Base-by-base conservation (phyloP, 1,140 invertebrate species). In the Stegodyphus mimosarum region DNA sequence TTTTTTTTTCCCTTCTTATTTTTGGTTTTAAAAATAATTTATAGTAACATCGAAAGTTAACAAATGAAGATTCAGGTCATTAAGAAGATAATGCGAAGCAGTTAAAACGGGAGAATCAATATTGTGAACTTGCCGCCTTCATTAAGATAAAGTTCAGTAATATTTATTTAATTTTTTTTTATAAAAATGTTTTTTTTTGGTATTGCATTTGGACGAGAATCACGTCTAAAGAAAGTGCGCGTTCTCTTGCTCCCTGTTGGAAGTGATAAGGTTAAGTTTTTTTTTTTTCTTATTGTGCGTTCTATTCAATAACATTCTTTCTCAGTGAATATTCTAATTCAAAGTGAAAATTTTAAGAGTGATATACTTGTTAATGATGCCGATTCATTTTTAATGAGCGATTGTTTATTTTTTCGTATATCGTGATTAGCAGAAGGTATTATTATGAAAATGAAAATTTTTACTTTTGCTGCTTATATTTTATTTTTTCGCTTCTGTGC, bases 331-430 rank as follows among this genome's bases (percentile, higher is more conserved):
- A 67, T 33, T 64, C 52, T 33, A 9, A 10, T 51, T 52, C 15
- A 17, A 9, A 60, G 9, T 5, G 10, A 74, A 74, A 74, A 72
- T 83, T 83, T 74, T 74, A 74, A 66, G 73, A 74, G 71, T 66
- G 50, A 83, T 66, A 52, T 17, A 66, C 50, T 33, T 53, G 60
- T 73, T 83, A 74, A 74, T 66, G 55, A 67, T 53, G 55, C 64
- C 53, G 80, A 74, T 83, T 83, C 63, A 66, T 74, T 66, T 74
- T 83, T 83, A 83, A 83, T 83, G 80, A 83, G 80, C 70, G 60
- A 66, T 73, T 66, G 71, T 67, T 73, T 74, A 66, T 15, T n/a
- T 70, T 74, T 64, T 74, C 53, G 55, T 17, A 15, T 17, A 15
- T 9, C 13, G 6, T 50, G 55, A 74, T 83, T 83, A 74, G 51